Conservation (phyloP, 1,140 invertebrate genomes). For the Drosophila auraria region DNA sequence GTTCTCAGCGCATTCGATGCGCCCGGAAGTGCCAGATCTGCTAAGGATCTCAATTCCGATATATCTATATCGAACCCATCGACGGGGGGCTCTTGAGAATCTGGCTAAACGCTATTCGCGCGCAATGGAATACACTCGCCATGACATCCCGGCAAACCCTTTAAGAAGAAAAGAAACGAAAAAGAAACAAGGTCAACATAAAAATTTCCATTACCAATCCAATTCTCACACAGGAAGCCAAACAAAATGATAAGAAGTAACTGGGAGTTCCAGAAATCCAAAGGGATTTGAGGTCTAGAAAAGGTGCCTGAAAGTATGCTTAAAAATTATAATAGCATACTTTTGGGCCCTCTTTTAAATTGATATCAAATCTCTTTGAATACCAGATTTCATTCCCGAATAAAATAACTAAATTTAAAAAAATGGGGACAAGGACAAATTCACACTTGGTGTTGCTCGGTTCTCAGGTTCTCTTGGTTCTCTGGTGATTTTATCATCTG, state of each 20-base stretch:
- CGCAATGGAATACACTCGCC: conserved; percentile 87
- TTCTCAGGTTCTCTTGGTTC: conserved; percentile 11
- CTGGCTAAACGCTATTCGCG: conserved; percentile 85
- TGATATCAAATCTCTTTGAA: not conserved
- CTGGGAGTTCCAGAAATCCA: not conserved
- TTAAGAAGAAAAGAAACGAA: conserved; percentile 85
- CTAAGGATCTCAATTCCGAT: conserved; percentile 31
- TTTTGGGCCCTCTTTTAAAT: not conserved
- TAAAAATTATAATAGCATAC: too few species aligned
- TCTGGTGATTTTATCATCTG: conserved; percentile 1
- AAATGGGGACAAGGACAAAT: conserved; percentile 17
- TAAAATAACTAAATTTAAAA: not conserved
- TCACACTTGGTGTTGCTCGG: conserved; percentile 22
- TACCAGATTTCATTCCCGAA: too few species aligned
- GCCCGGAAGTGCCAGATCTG: conserved; percentile 2
- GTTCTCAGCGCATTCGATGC: conserved; percentile 36
- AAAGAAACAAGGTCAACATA: conserved; percentile 83
- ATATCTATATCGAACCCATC: conserved; percentile 40
- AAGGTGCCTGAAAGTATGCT: not conserved
- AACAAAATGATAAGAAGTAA: conserved; percentile 22
- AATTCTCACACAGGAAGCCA: conserved; percentile 41
- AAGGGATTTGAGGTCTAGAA: not conserved
- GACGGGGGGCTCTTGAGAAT: conserved; percentile 42
- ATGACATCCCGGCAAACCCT: conserved; percentile 86
- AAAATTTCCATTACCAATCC: conserved; percentile 59